Evolutionary conservation across 2,113 vertebrate genomes (phyloP), one percentile per base, ranked within the genome.

Genomic region (Acinonyx jubatus): DNA sequence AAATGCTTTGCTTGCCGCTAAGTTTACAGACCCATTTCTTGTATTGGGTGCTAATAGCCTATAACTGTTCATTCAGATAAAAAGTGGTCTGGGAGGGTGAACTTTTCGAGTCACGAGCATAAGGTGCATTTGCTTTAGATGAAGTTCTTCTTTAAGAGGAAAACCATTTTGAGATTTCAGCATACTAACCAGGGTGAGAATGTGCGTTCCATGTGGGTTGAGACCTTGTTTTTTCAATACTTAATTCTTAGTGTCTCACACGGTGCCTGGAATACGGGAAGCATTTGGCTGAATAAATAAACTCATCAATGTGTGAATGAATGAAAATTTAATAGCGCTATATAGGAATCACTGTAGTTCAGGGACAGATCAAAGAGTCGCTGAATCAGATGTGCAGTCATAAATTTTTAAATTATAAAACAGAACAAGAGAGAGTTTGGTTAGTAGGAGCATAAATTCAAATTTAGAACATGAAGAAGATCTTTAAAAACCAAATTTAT

Each of bases 381-480:
- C 68, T 57, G 27, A 86, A 33, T 84, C 83, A 96, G 29, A 25
- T 69, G 55, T 29, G 15, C n/a, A 16, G 33, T 94, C 36, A 84
- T 10, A 78, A 48, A 65, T 81, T 57, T 88, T 80, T 36, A 83
- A 55, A 63, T 94, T 84, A 80, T 33, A 86, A 52, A 86, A 94
- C 1, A 80, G 41, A 81, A 73, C 1, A 93, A 16, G 19, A 57
- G 29, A 85, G 25, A 50, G 3, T 65, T 81, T 86, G 55, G 12
- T 80, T 80, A 45, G 5, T 14, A 57, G 55, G 48, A 87, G 3
- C 14, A 50, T 27, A 92, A 55, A 89, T 92, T 95, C 33, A 89
- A 96, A 95, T 87, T 78, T 33, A 82, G 57, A 97, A 29, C 7
- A 69, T 31, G 36, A 95, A n/a, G 38, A 50, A 94, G 18, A 57